Evolutionary conservation across 2,113 vertebrate species (phyloP).

Genomic region (Elachura formosa): DNA sequence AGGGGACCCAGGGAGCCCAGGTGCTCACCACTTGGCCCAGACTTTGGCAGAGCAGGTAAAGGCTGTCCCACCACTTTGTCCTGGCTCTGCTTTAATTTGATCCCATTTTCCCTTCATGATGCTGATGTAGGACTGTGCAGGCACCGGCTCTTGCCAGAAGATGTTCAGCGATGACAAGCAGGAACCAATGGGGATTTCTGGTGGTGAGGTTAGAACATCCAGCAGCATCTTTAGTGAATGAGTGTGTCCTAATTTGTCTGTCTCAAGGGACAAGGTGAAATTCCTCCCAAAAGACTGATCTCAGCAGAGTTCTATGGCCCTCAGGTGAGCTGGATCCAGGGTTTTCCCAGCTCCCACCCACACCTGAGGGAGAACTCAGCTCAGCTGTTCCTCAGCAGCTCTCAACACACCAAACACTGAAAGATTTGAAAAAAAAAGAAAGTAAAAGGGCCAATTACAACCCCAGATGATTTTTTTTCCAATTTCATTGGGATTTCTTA

Average conservation of each 20-base stretch:
- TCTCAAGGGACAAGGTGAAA: neutral
- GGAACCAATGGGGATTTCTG: neutral
- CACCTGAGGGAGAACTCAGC: neutral
- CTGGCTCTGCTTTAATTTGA: neutral
- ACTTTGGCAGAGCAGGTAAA: neutral
- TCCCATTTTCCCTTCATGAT: neutral
- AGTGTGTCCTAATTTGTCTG: neutral
- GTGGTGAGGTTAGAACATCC: neutral
- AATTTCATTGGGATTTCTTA: neutral
- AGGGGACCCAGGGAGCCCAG: neutral
- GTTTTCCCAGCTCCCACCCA: neutral
- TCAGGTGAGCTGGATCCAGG: neutral
- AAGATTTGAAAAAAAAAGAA: neutral
- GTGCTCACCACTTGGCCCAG: neutral
- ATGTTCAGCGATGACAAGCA: neutral
- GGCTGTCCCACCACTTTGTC: neutral
- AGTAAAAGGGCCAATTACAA: neutral
- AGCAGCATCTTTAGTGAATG: neutral
- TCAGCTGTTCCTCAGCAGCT: neutral
- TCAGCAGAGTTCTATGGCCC: neutral
- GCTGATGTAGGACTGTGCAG: neutral
- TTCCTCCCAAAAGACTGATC: neutral
- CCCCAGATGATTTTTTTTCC: neutral
- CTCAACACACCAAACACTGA: neutral
- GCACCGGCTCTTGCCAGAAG: fast-evolving